Evolutionary conservation across 2,797 vertebrate species (phyloP), one percentile per base, ranked within the genome.

Genomic region (Cichlasoma orientale): DNA sequence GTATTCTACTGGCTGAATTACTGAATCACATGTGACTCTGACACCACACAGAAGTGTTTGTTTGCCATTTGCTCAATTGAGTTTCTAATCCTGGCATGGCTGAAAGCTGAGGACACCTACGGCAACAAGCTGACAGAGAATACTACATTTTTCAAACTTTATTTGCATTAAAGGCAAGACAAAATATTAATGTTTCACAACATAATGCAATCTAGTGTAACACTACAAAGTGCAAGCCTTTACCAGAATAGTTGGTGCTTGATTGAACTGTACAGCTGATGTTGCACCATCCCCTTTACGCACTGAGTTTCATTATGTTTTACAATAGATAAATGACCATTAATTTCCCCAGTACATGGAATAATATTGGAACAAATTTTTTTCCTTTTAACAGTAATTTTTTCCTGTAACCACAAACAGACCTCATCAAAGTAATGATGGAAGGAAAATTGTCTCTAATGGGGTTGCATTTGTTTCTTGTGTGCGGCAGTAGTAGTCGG

Each of bases 131-230:
- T 36, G 36, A 36, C 9, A 36, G 33, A 33, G 33, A 36, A 11
- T 11, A 11, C 33, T 47, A 7, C 59, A 29, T 23, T 83, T 56
- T 71, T 55, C 33, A 10, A 19, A 31, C 10, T 55, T 68, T 63
- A 29, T 73, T 21, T 79, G 33, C 56, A 86, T 83, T 54, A 90
- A 82, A 84, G 47, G 33, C 55, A 21, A 68, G 23, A 47, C 55
- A 58, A 53, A 54, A 73, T 68, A 18, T 68, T 19, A 36, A 71
- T 50, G 25, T 61, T 81, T 72, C 23, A 61, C 44, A 58, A 18
- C 25, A 77, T 77, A 58, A 80, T 1, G 58, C 80, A 84, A 79
- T 82, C 25, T 1, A 3, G 9, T 74, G 59, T 70, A 90, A 86
- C 75, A 72, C 18, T 18, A 18, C 75, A 82, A 80, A 59, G 71